Base-by-base conservation (phyloP, 2,113 vertebrate species). In the Henicopernis longicauda region DNA sequence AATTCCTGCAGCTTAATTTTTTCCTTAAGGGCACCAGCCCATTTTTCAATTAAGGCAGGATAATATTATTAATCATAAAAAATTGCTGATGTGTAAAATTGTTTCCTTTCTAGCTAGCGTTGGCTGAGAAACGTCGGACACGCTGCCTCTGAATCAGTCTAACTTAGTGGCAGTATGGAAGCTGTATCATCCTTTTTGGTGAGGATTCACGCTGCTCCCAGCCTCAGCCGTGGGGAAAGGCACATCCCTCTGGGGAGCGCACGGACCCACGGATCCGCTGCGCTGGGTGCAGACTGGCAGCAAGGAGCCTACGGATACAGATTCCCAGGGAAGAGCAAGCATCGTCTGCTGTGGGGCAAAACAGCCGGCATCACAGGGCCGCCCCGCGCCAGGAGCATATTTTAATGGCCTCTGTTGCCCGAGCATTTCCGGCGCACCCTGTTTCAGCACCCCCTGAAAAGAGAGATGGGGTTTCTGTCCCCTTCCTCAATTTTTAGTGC, bases 41-140 rank as follows among this genome's bases (percentile, higher is more conserved):
- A 96, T 96, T 97, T 98, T 98, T 98, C 97, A 97, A 97, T 97
- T 98, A 98, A 96, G 96, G 96, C 79, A 95, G 94, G 82, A 95
- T 95, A 96, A 96, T 90, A 94, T 89, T 96, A 94, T 96, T 97
- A 96, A 96, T 97, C 90, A 94, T 83, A 89, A 95, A 89, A 97
- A 97, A 95, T 54, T 96, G 97, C 94, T 97, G 97, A 96, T 95
- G 96, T 97, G 95, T 97, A 97, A 98, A 98, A 97, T 96, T 82
- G 82, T 96, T 98, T 97, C 94, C 96, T 97, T 96, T 90, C 94
- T 92, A 89, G 86, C 89, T 77, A 94, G 77, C 79, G 79, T 25
- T 90, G 85, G 45, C 76, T 67, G 55, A 90, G 63, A 94, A 45
- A 55, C 27, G 2, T 71, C 23, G 7, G 80, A 80, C 58, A 45